Evolutionary conservation across 2,888 invertebrate species (phyloP).

Genomic region (Oeneis ivallda): DNA sequence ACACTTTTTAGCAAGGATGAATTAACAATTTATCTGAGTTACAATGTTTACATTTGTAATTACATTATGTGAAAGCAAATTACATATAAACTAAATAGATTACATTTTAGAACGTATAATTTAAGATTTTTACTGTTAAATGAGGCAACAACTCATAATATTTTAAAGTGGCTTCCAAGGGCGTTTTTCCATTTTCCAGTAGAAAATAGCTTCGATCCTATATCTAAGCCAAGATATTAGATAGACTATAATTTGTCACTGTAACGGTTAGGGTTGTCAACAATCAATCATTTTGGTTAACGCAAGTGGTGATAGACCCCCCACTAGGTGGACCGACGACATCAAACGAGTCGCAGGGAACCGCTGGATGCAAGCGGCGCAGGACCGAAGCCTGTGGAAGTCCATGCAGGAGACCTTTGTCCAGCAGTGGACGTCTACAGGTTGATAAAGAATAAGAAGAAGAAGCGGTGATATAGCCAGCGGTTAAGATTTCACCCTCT

Average conservation of each 20-base stretch:
- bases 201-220: slow-evolving; percentile 28
- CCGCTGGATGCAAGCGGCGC: no score
- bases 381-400: no score
- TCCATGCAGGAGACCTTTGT: no score
- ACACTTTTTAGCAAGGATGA: no score
- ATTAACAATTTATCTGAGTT: no score
- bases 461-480: no score
- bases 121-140: slow-evolving; percentile 24
- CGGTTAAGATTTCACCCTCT: no score
- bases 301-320: no score
- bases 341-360: no score
- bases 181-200: slow-evolving; percentile 35
- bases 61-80: not conserved
- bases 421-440: no score
- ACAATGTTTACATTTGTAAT: not conserved
- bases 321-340: no score
- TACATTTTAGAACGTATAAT: not conserved
- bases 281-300: not conserved
- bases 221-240: slow-evolving; percentile 35
- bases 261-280: slow-evolving; percentile 12
- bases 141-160: slow-evolving; percentile 20
- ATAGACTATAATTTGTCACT: slow-evolving; percentile 33
- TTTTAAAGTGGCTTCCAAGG: slow-evolving; percentile 30
- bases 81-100: not conserved
- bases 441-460: no score